Base-by-base conservation (phyloP, 2,888 invertebrate genomes). In the Empis livida region DNA sequence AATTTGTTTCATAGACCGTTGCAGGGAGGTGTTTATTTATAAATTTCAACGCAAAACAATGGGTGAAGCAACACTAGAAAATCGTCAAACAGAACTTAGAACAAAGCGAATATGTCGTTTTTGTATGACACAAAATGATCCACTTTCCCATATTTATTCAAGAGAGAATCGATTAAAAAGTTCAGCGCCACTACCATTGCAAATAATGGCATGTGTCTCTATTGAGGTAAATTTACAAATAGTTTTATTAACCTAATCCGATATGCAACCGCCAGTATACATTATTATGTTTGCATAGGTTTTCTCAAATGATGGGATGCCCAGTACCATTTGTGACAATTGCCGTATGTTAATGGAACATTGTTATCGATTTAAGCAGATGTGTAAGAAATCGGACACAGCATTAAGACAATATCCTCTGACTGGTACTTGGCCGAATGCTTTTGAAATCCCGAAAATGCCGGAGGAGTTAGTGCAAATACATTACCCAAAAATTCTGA, bases 131-230 rank as follows among this genome's bases (percentile, higher is more conserved):
- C 77, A 79, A 61, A 75, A 77, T 55, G 75, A 73, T 13, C 13
- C 32, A 35, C 13, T 35, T 35, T 13, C 32, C 4, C 32, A 35
- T n/a, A 35, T 35, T n/a, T n/a, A 17, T 39, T 39, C 17, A 39
- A 17, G 60, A 15, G 73, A 74, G 59, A 61, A 67, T 47, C 72
- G 68, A 54, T 67, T 72, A 53, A 80, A 78, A 65, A 76, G 77
- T 59, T 70, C 74, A 50, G 76, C 80, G 56, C 78, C 82, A 55
- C 72, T 86, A 57, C 74, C 80, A 47, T 66, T 85, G 56, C 85
- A 86, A 72, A 80, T 86, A 59, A 79, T 86, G 78, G 80, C 84
- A 45, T 82, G 82, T 62, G 75, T 82, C 53, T 77, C 83, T 49
- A 78, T 86, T 56, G 86, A 87, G 82, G 86, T 86, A 77, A 71